Evolutionary conservation across 1,140 invertebrate genomes (phyloP).

Genomic region (Drosophila pseudoobscura): DNA sequence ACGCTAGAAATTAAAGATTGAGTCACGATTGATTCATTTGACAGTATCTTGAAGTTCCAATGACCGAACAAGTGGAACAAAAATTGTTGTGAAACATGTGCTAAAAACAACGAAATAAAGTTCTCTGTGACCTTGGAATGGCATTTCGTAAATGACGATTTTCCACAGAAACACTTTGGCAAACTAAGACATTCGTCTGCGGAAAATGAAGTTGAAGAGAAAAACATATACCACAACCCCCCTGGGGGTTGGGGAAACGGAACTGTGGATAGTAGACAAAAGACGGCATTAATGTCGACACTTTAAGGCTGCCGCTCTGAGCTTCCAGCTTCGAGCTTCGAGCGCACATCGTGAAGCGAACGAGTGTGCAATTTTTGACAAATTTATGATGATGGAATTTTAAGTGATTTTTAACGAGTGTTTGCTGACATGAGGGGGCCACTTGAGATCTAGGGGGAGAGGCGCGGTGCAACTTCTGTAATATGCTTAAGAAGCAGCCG

Average conservation of each 20-base stretch:
- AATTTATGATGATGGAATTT: conserved; percentile 83
- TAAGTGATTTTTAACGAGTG: conserved; percentile 83
- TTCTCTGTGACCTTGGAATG: too few species aligned
- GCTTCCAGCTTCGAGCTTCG: neutral
- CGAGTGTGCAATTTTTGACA: conserved; percentile 67
- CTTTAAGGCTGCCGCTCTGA: conserved; percentile 24
- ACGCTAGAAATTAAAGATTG: too few species aligned
- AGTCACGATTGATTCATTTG: too few species aligned
- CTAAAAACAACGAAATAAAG: too few species aligned
- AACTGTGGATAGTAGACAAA: conserved; percentile 32
- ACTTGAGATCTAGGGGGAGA: conserved; percentile 5
- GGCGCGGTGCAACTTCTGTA: conserved; percentile 19
- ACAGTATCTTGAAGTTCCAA: too few species aligned
- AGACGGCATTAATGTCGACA: conserved; percentile 37
- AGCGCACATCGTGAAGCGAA: conserved; percentile 4
- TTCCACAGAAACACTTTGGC: too few species aligned
- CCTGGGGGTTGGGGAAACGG: neutral
- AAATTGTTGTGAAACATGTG: too few species aligned
- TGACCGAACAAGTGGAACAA: too few species aligned
- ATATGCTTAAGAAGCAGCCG: neutral
- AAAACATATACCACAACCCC: conserved; percentile 26
- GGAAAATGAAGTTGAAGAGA: neutral
- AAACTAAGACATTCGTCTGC: too few species aligned
- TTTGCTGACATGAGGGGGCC: conserved; percentile 33
- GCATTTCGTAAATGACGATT: too few species aligned